Percentiles rank a stretch among this genome's conserved stretches.
phyloP scores from a whole-genome alignment of 2,113 vertebrate genomes.

The Ptychochromis oligacanthus region DNA sequence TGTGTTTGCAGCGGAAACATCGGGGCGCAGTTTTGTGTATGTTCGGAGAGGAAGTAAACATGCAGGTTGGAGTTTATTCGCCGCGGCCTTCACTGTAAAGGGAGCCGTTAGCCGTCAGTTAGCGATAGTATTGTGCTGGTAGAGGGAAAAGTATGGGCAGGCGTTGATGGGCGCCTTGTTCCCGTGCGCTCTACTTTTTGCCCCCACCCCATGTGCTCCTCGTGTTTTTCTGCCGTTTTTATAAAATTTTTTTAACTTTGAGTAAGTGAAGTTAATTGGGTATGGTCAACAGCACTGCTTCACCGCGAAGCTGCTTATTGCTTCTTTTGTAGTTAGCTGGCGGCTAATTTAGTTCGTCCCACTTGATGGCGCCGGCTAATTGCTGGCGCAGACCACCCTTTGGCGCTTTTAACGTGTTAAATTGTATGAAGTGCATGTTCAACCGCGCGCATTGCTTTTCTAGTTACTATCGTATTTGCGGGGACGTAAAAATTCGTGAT shows the following conservation, averaged over 20 bases:
- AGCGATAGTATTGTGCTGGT: conserved; percentile 41
- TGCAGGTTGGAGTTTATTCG: conserved; percentile 36
- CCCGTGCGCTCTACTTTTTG: not conserved
- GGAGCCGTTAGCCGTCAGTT: conserved; percentile 65
- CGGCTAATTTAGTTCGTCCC: conserved; percentile 63
- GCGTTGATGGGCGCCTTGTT: conserved; percentile 10
- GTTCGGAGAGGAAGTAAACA: not conserved
- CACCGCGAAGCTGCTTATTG: not conserved
- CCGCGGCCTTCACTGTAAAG: conserved; percentile 59
- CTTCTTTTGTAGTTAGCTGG: conserved; percentile 57
- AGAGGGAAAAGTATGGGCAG: conserved; percentile 39
- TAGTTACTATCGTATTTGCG: not conserved
- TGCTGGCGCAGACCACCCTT: conserved; percentile 47
- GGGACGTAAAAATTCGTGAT: not conserved
- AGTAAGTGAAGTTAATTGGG: not conserved
- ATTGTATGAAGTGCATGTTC: accelerated
- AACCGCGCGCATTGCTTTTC: not conserved
- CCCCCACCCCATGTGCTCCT: not conserved
- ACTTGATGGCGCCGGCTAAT: conserved; percentile 72
- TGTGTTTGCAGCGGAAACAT: conserved; percentile 25
- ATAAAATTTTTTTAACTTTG: not conserved
- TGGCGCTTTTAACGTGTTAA: conserved; percentile 32
- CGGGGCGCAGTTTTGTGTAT: not conserved
- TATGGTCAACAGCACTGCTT: not conserved
- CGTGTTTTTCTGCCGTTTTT: not conserved